Conservation (phyloP, 2,888 invertebrate genomes). For the Pteria penguin region DNA sequence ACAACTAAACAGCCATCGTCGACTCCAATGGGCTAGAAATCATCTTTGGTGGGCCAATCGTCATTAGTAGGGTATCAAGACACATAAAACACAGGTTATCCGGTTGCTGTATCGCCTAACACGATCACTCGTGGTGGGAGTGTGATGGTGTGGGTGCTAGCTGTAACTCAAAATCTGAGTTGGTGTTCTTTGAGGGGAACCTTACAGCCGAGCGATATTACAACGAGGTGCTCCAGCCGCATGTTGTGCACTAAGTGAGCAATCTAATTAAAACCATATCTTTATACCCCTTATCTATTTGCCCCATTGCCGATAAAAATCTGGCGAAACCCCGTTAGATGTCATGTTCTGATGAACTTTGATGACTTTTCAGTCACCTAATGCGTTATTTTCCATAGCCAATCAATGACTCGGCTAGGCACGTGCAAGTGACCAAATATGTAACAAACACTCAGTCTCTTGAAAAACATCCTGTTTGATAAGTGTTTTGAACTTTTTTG, state of each 20-base stretch:
- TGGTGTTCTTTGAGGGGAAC: not conserved
- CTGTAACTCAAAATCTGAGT: not conserved
- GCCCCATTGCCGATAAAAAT: too few relatives aligned
- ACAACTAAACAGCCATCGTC: slow-evolving; percentile 14
- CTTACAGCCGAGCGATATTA: not conserved
- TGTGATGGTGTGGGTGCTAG: not conserved
- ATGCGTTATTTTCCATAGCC: too few relatives aligned
- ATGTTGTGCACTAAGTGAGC: not conserved
- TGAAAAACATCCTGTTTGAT: too few relatives aligned
- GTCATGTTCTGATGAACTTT: too few relatives aligned
- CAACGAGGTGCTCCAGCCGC: not conserved
- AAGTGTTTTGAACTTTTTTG: too few relatives aligned
- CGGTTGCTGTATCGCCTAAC: not conserved
- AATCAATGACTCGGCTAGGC: too few relatives aligned
- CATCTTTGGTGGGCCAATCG: not conserved
- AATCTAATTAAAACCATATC: too few relatives aligned
- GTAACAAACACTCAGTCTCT: too few relatives aligned
- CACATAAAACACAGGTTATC: not conserved
- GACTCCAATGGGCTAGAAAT: slow-evolving; percentile 4
- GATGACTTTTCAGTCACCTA: too few relatives aligned
- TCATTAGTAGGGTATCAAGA: not conserved
- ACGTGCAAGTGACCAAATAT: too few relatives aligned
- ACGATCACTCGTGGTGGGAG: not conserved
- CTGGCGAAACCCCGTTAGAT: too few relatives aligned
- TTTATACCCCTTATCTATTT: too few relatives aligned